These are phyloP conservation scores for Alosa sapidissima DNA, from an alignment of 2,797 vertebrate species.

Conservation along the genomic window DNA sequence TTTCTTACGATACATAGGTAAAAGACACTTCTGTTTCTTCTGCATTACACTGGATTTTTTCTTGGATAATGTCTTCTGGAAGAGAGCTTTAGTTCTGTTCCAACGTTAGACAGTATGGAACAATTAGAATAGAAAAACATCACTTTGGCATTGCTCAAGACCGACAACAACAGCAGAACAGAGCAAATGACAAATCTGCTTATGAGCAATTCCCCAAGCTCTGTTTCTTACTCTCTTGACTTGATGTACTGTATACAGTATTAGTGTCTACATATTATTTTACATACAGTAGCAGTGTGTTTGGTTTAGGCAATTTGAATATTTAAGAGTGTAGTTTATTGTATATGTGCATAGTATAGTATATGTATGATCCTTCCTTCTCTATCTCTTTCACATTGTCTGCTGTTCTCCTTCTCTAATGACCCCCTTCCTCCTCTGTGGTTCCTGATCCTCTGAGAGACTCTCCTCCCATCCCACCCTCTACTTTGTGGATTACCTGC, in stretches of 20 bases:
- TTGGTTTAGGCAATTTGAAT: no score
- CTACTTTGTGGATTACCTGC: constrained; percentile 10
- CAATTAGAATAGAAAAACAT: not conserved
- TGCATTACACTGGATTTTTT: not conserved
- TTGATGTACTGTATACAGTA: not conserved
- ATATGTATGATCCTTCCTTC: not conserved
- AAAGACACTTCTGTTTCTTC: no score
- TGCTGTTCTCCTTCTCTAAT: not conserved
- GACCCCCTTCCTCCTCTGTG: not conserved
- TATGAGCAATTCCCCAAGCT: no score
- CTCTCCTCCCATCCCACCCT: not conserved
- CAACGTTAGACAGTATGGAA: not conserved
- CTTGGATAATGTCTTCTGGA: not conserved
- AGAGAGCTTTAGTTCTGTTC: not conserved
- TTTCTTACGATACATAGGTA: not conserved
- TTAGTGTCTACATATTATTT: no score
- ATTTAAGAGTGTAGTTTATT: no score
- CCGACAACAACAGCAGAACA: not conserved
- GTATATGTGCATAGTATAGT: not conserved
- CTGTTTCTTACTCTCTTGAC: not conserved
- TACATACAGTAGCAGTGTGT: no score
- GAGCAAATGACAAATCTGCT: no score
- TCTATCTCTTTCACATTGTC: not conserved
- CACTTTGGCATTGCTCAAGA: not conserved
- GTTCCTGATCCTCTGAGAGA: not conserved